These are phyloP conservation scores for Druon quercuslanigerum DNA, from an alignment of 1,140 invertebrate genomes.

Conservation along the genomic window DNA sequence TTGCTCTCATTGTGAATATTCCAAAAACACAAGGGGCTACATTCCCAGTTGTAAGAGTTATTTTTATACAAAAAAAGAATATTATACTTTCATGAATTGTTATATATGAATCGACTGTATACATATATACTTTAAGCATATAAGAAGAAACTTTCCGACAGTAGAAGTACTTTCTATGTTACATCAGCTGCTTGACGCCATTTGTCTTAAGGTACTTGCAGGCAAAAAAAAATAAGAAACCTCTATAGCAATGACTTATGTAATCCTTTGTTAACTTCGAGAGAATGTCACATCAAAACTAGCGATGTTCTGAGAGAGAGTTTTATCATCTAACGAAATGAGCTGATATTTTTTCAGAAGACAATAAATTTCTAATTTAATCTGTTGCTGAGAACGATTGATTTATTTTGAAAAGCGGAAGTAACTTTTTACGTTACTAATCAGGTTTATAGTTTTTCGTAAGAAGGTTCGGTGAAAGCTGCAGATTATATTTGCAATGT, in stretches of 20 bases:
- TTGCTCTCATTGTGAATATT: too few relatives aligned
- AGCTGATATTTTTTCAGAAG: slow-evolving; percentile 3
- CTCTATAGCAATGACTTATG: slow-evolving; percentile 22
- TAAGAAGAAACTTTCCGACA: slow-evolving; percentile 29
- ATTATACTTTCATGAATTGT: not conserved
- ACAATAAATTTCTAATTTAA: not conserved
- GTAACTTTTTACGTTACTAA: slow-evolving; percentile 6
- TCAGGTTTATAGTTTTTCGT: not conserved
- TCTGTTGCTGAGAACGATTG: not conserved
- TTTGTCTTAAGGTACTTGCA: slow-evolving; percentile 30
- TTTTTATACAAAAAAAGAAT: too few relatives aligned
- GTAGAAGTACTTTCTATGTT: slow-evolving; percentile 30
- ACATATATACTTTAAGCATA: not conserved
- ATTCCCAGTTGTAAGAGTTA: too few relatives aligned
- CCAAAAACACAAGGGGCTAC: too few relatives aligned
- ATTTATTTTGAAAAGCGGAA: not conserved
- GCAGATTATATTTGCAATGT: slow-evolving; percentile 1
- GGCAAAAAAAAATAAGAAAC: slow-evolving; percentile 18
- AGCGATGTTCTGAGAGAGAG: slow-evolving; percentile 12
- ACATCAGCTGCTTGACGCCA: slow-evolving; percentile 27
- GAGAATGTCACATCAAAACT: slow-evolving; percentile 30
- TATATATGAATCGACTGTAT: not conserved
- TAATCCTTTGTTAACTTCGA: slow-evolving; percentile 27
- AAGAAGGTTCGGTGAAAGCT: not conserved
- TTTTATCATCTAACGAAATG: slow-evolving; percentile 5